Conservation (phyloP, 30 jellyfish, hydroid and myxozoan species). For the Aurelia coerulea region DNA sequence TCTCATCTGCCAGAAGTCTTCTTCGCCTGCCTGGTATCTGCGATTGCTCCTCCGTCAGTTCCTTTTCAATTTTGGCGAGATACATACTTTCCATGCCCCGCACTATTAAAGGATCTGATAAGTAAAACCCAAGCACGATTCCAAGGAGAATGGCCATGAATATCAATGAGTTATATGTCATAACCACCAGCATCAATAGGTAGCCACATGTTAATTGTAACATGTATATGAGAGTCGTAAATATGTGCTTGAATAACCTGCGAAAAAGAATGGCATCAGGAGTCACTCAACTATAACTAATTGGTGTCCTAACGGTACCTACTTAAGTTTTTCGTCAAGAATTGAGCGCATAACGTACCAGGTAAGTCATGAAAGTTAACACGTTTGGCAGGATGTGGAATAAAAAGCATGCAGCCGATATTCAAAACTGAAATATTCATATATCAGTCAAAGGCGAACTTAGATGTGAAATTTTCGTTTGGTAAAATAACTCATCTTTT, state of each 20-base stretch:
- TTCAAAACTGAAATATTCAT: too few relatives aligned
- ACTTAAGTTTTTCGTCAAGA: too few relatives aligned
- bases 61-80: constrained; percentile 19
- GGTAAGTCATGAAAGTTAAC: too few relatives aligned
- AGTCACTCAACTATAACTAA: too few relatives aligned
- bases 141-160: constrained; percentile 55
- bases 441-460: too few relatives aligned
- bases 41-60: background rate
- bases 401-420: too few relatives aligned
- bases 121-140: constrained; percentile 55
- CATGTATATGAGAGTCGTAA: constrained; percentile 58
- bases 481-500: too few relatives aligned
- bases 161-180: constrained; percentile 61
- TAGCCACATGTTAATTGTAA: constrained; percentile 60
- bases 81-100: constrained; percentile 54
- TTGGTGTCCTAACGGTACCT: too few relatives aligned
- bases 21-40: background rate
- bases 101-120: constrained; percentile 74
- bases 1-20: constrained; percentile 3
- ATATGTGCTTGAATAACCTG: constrained; percentile 51
- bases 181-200: constrained; percentile 62
- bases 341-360: too few relatives aligned
- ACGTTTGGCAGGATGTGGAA: too few relatives aligned
- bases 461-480: too few relatives aligned
- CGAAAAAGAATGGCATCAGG: background rate